These are phyloP conservation scores for Hyperopisus bebe DNA, from an alignment of 2,113 vertebrate genomes.

Conservation along the genomic window DNA sequence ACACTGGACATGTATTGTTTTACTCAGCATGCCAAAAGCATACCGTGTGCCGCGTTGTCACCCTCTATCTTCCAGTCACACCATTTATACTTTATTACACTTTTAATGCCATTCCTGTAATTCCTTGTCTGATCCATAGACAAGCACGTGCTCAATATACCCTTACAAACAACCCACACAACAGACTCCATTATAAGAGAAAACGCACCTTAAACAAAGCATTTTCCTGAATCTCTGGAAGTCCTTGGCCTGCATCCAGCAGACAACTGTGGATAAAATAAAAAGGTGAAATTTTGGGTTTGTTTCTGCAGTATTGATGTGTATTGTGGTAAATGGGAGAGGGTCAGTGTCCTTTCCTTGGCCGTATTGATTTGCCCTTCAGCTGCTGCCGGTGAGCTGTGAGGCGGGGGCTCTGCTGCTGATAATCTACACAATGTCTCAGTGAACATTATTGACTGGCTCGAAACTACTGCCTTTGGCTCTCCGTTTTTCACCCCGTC, in stretches of 20 bases:
- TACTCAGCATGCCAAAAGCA: neutral
- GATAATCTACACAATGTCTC: conserved; percentile 67
- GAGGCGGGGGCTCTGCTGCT: conserved; percentile 58
- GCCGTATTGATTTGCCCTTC: conserved; percentile 67
- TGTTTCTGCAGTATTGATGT: conserved; percentile 37
- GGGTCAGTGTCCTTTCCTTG: conserved; percentile 60
- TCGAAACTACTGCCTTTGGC: conserved; percentile 60
- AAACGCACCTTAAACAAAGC: neutral
- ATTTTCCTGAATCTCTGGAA: conserved; percentile 10
- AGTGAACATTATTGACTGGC: conserved; percentile 68
- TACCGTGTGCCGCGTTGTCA: neutral
- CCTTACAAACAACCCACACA: conserved; percentile 18
- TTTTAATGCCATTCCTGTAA: neutral
- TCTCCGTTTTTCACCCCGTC: conserved; percentile 64
- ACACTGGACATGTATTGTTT: neutral
- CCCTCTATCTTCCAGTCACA: neutral
- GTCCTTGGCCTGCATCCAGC: neutral
- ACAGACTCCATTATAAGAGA: neutral
- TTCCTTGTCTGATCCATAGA: neutral
- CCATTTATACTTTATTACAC: neutral
- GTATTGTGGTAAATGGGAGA: conserved; percentile 52
- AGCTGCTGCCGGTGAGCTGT: conserved; percentile 57
- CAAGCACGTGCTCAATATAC: conserved; percentile 12
- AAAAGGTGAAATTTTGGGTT: conserved; percentile 35
- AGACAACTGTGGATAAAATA: conserved; percentile 12